A percentile compares a stretch with the other conserved stretches of the same genome.
Evolutionary conservation across 2,888 invertebrate species (phyloP).

Genomic region (Lasioglossum zephyrum): DNA sequence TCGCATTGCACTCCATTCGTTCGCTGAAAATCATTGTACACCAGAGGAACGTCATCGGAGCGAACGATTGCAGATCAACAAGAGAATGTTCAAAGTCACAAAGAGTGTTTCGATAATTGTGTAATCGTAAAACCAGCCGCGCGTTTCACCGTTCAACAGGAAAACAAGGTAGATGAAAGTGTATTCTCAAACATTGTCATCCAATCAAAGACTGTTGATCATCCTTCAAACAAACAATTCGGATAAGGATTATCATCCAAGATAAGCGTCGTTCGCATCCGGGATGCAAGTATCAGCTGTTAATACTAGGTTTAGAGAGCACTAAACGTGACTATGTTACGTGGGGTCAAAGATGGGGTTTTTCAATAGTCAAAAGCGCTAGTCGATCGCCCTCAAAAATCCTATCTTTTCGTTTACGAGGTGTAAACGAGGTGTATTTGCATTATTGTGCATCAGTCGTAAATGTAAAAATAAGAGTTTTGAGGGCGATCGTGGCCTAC

Average conservation of each 20-base stretch:
- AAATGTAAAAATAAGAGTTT: too few relatives aligned
- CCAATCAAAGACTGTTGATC: not conserved
- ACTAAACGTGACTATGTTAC: not conserved
- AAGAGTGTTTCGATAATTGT: not conserved
- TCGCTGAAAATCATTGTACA: not conserved
- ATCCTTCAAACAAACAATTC: not conserved
- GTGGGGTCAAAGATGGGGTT: too few relatives aligned
- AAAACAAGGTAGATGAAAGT: constrained; percentile 8
- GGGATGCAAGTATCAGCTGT: not conserved
- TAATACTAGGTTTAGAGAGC: not conserved
- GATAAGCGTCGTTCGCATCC: not conserved
- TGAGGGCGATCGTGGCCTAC: too few relatives aligned
- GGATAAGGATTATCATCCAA: not conserved
- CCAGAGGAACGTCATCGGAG: not conserved
- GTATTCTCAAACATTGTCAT: not conserved
- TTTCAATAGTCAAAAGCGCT: too few relatives aligned
- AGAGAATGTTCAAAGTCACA: not conserved
- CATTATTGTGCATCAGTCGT: too few relatives aligned
- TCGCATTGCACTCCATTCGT: constrained; percentile 9
- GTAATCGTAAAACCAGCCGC: not conserved
- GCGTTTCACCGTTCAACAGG: not conserved
- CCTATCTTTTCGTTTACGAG: too few relatives aligned
- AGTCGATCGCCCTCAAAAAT: too few relatives aligned
- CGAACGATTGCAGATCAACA: not conserved
- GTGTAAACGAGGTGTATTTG: too few relatives aligned